phyloP scores from a whole-genome alignment of 2,888 invertebrate genomes.

The Apotomis turbidana region DNA sequence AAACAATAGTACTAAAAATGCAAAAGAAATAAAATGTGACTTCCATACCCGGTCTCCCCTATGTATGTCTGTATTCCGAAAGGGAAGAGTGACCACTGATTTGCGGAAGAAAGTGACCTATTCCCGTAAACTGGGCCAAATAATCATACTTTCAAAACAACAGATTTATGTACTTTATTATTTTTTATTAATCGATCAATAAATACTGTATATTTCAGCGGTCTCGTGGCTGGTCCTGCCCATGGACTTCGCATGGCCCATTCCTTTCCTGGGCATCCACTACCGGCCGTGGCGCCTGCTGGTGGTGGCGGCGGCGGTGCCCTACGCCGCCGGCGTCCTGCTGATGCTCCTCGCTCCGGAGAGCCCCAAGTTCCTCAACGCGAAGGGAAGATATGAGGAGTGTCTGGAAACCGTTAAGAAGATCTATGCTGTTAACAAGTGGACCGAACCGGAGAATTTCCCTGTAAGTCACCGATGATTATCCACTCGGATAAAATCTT shows the following conservation, averaged over 20 bases:
- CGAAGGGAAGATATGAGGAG: slow-evolving; percentile 83
- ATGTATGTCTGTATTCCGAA: too few species aligned
- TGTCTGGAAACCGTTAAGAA: slow-evolving; percentile 79
- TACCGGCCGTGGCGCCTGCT: slow-evolving; percentile 91
- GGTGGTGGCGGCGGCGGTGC: slow-evolving; percentile 85
- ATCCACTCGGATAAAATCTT: too few species aligned
- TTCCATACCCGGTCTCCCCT: too few species aligned
- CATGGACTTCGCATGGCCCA: slow-evolving; percentile 71
- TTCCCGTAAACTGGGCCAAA: too few species aligned
- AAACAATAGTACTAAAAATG: too few species aligned
- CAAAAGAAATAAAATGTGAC: too few species aligned
- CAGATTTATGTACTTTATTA: neutral
- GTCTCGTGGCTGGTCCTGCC: slow-evolving; percentile 89
- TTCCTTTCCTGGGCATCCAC: slow-evolving; percentile 76
- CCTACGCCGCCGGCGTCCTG: slow-evolving; percentile 85
- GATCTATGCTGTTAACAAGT: slow-evolving; percentile 69
- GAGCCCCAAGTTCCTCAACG: slow-evolving; percentile 90
- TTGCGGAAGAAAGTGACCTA: too few species aligned
- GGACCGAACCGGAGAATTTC: slow-evolving; percentile 60
- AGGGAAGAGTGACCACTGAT: too few species aligned
- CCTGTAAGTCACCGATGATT: slow-evolving; percentile 56
- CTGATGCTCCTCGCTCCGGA: slow-evolving; percentile 87
- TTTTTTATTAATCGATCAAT: neutral
- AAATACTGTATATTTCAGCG: slow-evolving; percentile 67
- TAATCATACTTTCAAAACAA: neutral